phyloP scores from a whole-genome alignment of 2,113 vertebrate genomes.

The Festucalex cinctus region DNA sequence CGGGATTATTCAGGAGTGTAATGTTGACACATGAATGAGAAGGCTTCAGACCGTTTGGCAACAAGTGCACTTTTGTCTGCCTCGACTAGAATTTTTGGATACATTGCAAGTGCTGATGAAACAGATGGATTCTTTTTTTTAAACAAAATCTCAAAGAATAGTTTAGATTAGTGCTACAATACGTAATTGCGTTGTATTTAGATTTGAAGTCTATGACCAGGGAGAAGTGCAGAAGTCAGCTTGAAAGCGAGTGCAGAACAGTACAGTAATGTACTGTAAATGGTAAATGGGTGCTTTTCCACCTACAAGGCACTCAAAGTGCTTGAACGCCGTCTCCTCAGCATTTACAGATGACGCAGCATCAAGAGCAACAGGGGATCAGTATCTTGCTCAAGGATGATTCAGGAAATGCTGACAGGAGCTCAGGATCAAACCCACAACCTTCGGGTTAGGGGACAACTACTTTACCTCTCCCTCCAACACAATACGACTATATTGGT shows the following conservation, averaged over 20 bases:
- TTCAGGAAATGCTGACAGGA: too few relatives aligned
- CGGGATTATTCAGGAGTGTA: slow-evolving; percentile 35
- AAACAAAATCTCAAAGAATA: neutral
- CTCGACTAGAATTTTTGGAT: neutral
- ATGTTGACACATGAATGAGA: slow-evolving; percentile 25
- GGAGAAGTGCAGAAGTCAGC: neutral
- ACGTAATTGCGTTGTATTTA: neutral
- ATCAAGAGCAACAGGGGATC: too few relatives aligned
- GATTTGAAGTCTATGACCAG: neutral
- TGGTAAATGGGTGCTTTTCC: neutral
- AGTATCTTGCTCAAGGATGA: too few relatives aligned
- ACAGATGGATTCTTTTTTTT: neutral
- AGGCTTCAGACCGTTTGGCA: slow-evolving; percentile 23
- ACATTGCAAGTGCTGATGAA: neutral
- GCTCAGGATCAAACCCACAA: too few relatives aligned
- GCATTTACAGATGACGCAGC: too few relatives aligned
- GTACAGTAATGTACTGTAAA: neutral
- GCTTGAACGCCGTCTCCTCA: too few relatives aligned
- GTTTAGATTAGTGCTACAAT: neutral
- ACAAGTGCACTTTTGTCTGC: slow-evolving; percentile 16
- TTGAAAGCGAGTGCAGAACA: neutral
- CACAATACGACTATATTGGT: too few relatives aligned
- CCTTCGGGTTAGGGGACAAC: too few relatives aligned
- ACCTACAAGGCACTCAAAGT: too few relatives aligned
- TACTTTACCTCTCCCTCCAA: too few relatives aligned